Conservation (phyloP, 2,888 invertebrate genomes). For the Cinara cedri region DNA sequence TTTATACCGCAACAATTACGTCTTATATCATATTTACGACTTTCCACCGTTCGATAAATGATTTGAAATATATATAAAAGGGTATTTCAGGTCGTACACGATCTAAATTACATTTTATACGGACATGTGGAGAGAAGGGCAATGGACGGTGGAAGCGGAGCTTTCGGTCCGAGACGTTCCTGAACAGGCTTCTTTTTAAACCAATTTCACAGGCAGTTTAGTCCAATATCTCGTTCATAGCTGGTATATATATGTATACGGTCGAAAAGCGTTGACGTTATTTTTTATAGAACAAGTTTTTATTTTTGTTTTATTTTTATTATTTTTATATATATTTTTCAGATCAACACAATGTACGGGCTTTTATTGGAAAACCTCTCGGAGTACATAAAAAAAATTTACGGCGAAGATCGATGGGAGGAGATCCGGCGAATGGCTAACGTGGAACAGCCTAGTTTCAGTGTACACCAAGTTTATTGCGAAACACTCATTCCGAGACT, state of each 20-base stretch:
- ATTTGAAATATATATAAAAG: slow-evolving; percentile 4
- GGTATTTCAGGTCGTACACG: no score
- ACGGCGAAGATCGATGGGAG: slow-evolving; percentile 94
- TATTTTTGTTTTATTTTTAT: not conserved
- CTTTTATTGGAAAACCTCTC: slow-evolving; percentile 91
- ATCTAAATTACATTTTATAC: slow-evolving; percentile 20
- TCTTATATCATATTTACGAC: not conserved
- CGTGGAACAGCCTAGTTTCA: slow-evolving; percentile 86
- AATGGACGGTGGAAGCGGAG: not conserved
- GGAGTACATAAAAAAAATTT: slow-evolving; percentile 89
- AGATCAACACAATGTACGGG: slow-evolving; percentile 80
- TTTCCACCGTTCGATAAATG: slow-evolving; percentile 18
- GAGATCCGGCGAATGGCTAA: slow-evolving; percentile 83
- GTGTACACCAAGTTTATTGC: slow-evolving; percentile 91
- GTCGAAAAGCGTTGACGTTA: slow-evolving; percentile 10
- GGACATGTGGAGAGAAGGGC: not conserved
- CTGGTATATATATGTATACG: no score
- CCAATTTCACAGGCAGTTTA: slow-evolving; percentile 53
- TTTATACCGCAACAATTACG: slow-evolving; percentile 5
- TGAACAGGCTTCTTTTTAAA: not conserved
- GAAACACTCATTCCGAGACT: slow-evolving; percentile 85
- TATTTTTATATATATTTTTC: no score
- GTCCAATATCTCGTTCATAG: slow-evolving; percentile 16
- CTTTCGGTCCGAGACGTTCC: not conserved
- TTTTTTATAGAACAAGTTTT: slow-evolving; percentile 21